Percentiles rank a stretch among this genome's conserved stretches.
Conservation (phyloP, 2,888 invertebrate species). For the Globia sparganii region DNA sequence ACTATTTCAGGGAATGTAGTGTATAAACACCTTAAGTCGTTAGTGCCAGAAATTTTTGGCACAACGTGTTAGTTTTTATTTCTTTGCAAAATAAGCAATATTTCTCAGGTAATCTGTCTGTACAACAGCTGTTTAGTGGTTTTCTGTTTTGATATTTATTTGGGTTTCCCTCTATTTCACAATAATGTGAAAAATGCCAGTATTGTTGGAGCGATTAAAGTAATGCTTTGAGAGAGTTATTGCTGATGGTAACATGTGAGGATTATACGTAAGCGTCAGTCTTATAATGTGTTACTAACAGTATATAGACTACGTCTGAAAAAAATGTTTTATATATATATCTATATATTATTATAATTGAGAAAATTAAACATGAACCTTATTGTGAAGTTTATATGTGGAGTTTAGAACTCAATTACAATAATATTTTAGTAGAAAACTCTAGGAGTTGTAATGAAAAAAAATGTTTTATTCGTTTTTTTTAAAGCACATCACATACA, state of each 20-base stretch:
- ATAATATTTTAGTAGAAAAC: neutral
- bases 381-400: neutral
- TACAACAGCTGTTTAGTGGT: slow-evolving; percentile 66
- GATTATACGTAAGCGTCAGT: neutral
- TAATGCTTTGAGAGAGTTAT: slow-evolving; percentile 20
- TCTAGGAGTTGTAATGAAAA: neutral
- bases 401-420: neutral
- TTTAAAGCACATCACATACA: neutral
- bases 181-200: slow-evolving; percentile 54
- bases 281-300: no score
- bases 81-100: slow-evolving; percentile 63
- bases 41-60: slow-evolving; percentile 70
- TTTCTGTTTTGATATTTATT: slow-evolving; percentile 57
- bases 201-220: slow-evolving; percentile 35
- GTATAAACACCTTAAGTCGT: slow-evolving; percentile 66
- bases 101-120: slow-evolving; percentile 71
- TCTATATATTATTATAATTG: no score
- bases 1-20: slow-evolving; percentile 50
- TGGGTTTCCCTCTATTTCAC: slow-evolving; percentile 37
- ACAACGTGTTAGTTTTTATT: slow-evolving; percentile 48
- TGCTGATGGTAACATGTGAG: neutral
- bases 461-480: neutral
- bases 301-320: no score
- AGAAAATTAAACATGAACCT: no score
- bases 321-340: no score